phyloP scores from a whole-genome alignment of 1,140 invertebrate genomes.

The Myzus persicae region DNA sequence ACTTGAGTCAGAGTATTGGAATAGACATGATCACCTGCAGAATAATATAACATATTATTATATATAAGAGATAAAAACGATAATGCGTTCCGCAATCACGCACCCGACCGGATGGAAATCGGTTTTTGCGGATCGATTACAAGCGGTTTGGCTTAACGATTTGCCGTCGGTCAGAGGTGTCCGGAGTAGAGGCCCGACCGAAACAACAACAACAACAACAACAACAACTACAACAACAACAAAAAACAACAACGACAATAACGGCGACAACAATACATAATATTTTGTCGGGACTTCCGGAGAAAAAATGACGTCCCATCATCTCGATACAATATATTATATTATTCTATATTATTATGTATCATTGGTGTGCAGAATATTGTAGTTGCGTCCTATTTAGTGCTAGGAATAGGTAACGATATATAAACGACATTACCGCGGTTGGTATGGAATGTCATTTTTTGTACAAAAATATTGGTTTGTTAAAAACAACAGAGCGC shows the following conservation, averaged over 20 bases:
- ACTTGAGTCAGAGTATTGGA: neutral
- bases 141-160: neutral
- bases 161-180: neutral
- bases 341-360: no score
- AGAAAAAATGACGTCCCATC: neutral
- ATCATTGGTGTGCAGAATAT: neutral
- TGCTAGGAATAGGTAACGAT: neutral
- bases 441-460: neutral
- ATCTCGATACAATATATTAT: neutral
- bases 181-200: neutral
- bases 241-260: neutral
- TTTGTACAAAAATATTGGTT: constrained; percentile 14
- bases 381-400: neutral
- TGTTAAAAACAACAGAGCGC: neutral
- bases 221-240: neutral
- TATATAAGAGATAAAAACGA: neutral
- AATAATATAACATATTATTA: neutral
- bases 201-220: neutral
- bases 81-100: neutral
- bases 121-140: neutral
- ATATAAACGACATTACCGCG: neutral
- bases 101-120: neutral
- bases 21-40: neutral
- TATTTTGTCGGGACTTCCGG: neutral
- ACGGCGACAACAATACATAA: neutral